These are phyloP conservation scores for Reticulitermes speratus DNA, from an alignment of 1,140 invertebrate species.

Conservation along the genomic window DNA sequence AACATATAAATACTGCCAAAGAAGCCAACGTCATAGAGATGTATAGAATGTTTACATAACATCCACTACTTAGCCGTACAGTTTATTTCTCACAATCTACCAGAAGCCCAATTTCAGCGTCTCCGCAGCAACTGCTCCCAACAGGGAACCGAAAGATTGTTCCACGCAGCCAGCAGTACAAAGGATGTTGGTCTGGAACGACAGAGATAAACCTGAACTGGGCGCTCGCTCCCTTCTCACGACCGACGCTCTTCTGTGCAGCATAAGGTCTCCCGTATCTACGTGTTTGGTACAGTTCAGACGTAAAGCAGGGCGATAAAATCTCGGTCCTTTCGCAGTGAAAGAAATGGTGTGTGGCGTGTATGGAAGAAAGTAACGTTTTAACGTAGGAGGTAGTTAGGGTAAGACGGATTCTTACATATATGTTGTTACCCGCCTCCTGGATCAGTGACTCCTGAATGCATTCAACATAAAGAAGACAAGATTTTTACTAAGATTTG, in stretches of 20 bases:
- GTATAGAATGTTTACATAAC: too few species aligned
- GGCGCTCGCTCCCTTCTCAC: neutral
- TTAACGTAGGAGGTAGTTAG: neutral
- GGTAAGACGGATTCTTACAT: too few species aligned
- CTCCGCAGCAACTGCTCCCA: neutral
- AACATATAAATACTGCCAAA: too few species aligned
- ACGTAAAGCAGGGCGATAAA: neutral
- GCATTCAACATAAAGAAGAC: too few species aligned
- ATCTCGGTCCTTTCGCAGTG: neutral
- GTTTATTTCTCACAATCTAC: too few species aligned
- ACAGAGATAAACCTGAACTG: neutral
- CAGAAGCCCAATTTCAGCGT: neutral
- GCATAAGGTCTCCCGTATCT: neutral
- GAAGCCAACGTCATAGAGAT: too few species aligned
- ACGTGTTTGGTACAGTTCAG: neutral
- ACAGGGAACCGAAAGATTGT: neutral
- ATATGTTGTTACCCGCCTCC: too few species aligned
- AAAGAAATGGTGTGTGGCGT: neutral
- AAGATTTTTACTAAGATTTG: too few species aligned
- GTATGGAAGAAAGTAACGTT: neutral
- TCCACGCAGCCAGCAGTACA: neutral
- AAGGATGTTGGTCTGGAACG: neutral
- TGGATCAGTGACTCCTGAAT: too few species aligned
- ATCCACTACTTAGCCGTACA: too few species aligned
- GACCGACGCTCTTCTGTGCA: neutral